phyloP scores from a whole-genome alignment of 2,888 invertebrate species.

The Ctena decussata region DNA sequence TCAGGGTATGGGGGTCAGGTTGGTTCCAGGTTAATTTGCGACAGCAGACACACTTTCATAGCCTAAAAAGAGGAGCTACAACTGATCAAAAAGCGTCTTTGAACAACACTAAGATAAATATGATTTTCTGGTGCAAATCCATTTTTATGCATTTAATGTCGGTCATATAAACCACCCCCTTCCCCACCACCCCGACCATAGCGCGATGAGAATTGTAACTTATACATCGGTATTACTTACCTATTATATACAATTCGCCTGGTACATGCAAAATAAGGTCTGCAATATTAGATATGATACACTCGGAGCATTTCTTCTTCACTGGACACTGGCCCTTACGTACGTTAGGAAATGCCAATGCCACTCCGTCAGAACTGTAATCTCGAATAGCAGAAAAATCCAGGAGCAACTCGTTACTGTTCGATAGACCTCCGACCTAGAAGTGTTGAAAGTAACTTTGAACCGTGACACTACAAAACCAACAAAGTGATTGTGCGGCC shows the following conservation, averaged over 20 bases:
- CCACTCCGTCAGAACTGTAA: background rate
- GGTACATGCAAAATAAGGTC: background rate
- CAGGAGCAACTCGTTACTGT: background rate
- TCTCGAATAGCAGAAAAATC: background rate
- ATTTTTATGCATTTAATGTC: too few relatives aligned
- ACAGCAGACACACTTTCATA: too few relatives aligned
- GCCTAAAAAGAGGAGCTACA: too few relatives aligned
- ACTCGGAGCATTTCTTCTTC: background rate
- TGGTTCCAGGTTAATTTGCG: too few relatives aligned
- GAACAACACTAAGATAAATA: too few relatives aligned
- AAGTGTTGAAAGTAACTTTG: background rate
- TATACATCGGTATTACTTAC: background rate
- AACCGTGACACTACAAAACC: too few relatives aligned
- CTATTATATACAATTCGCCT: background rate
- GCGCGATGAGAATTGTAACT: too few relatives aligned
- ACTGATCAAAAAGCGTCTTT: background rate
- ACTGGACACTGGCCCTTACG: constrained; percentile 32
- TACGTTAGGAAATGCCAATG: background rate
- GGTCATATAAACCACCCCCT: too few relatives aligned
- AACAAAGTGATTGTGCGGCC: too few relatives aligned
- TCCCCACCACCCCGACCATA: too few relatives aligned
- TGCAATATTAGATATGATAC: background rate
- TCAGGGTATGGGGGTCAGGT: too few relatives aligned
- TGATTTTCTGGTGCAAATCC: too few relatives aligned
- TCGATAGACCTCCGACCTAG: background rate